phyloP scores from a whole-genome alignment of 2,888 invertebrate genomes.

The Caenorhabditis sp. region DNA sequence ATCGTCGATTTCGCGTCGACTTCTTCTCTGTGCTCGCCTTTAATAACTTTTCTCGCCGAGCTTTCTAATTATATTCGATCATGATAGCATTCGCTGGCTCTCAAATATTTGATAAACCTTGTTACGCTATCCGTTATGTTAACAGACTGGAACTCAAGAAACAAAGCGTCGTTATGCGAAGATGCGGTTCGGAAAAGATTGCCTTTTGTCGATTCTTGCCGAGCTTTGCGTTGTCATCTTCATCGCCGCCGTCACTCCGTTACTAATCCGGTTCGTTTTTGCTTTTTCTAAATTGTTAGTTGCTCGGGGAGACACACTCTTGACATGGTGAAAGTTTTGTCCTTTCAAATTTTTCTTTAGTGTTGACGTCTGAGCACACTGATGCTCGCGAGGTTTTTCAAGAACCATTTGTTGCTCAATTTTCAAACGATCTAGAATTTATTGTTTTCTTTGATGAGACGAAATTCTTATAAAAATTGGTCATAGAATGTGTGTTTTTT shows the following conservation, averaged over 20 bases:
- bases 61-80: constrained; percentile 52
- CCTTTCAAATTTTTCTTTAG: background rate
- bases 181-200: constrained; percentile 54
- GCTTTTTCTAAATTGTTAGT: constrained; percentile 1
- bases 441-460: too few relatives aligned
- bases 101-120: constrained; percentile 11
- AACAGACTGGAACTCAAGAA: constrained; percentile 41
- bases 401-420: too few relatives aligned
- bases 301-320: background rate
- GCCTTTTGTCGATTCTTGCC: constrained; percentile 50
- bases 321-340: constrained; percentile 1
- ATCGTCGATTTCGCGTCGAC: constrained; percentile 18
- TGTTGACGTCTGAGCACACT: background rate
- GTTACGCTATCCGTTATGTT: constrained; percentile 38
- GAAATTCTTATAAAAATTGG: too few relatives aligned
- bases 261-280: constrained; percentile 58
- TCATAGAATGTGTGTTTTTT: too few relatives aligned
- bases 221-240: constrained; percentile 47
- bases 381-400: too few relatives aligned
- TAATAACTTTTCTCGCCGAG: constrained; percentile 20
- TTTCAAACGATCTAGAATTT: too few relatives aligned
- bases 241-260: constrained; percentile 45
- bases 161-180: constrained; percentile 29
- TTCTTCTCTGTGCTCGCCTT: constrained; percentile 15
- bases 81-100: constrained; percentile 13